Percentiles rank a stretch among this genome's conserved stretches.
Evolutionary conservation across 2,113 vertebrate species (phyloP).

Genomic region (Cacatua alba): DNA sequence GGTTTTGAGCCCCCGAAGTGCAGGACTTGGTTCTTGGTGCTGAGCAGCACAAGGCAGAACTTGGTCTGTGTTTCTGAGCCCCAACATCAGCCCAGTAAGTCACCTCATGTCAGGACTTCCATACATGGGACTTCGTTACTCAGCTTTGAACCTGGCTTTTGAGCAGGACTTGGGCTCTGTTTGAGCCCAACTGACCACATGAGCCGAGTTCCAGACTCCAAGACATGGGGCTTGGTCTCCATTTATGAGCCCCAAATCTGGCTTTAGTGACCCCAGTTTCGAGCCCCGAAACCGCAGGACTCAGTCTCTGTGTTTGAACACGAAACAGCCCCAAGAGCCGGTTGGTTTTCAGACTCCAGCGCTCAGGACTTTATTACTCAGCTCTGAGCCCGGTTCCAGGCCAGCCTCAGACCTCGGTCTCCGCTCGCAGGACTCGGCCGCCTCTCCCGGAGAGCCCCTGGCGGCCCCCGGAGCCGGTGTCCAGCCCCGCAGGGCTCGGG

Average conservation of each 20-base stretch:
- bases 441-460: too few species aligned
- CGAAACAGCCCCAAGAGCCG: not conserved
- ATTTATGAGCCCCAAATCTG: not conserved
- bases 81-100: not conserved
- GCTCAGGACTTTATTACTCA: not conserved
- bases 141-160: not conserved
- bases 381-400: not conserved
- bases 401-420: not conserved
- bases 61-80: too few species aligned
- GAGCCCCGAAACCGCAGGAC: not conserved
- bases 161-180: not conserved
- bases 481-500: not conserved
- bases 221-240: not conserved
- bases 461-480: too few species aligned
- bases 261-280: not conserved
- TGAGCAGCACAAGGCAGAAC: too few species aligned
- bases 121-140: not conserved
- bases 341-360: not conserved
- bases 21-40: too few species aligned
- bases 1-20: too few species aligned
- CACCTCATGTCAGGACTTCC: not conserved
- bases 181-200: not conserved
- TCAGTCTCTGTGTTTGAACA: not conserved
- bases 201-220: not conserved
- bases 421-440: not conserved